Percentiles rank a stretch among this genome's conserved stretches.
These are phyloP conservation scores for Gymnothorax javanicus DNA, from an alignment of 2,797 vertebrate species.

Conservation along the genomic window DNA sequence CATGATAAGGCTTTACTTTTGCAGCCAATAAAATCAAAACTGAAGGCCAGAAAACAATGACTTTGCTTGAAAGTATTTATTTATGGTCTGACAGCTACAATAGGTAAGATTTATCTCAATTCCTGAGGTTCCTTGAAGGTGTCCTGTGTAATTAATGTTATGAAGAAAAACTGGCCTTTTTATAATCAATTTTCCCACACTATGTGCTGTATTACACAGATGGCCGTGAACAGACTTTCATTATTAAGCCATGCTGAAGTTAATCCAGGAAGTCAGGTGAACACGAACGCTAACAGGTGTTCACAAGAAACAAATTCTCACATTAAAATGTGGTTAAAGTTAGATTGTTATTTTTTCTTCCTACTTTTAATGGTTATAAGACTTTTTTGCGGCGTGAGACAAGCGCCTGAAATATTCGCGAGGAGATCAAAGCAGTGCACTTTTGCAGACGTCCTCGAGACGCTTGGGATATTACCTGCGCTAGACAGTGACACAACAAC, in stretches of 20 bases:
- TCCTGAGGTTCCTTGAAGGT: background rate
- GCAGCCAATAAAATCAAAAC: too few relatives aligned
- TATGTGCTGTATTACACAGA: background rate
- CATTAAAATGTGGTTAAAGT: background rate
- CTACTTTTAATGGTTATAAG: background rate
- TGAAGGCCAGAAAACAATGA: too few relatives aligned
- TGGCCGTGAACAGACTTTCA: background rate
- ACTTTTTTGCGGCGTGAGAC: background rate
- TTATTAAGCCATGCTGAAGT: background rate
- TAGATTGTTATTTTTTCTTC: background rate
- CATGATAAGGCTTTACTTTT: too few relatives aligned
- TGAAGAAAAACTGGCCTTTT: background rate
- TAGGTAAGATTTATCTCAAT: too few relatives aligned
- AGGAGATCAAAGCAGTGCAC: background rate
- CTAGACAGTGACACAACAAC: background rate
- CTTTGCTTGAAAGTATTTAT: too few relatives aligned
- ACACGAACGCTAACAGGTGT: background rate
- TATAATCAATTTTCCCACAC: background rate
- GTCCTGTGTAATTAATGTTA: background rate
- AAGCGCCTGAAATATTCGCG: background rate
- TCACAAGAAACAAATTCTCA: background rate
- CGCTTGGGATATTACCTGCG: background rate
- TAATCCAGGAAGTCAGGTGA: background rate
- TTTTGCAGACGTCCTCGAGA: slow-evolving; percentile 15
- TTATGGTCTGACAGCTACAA: too few relatives aligned